Conservation (phyloP, 2,113 vertebrate species). For the Alethe castanea region DNA sequence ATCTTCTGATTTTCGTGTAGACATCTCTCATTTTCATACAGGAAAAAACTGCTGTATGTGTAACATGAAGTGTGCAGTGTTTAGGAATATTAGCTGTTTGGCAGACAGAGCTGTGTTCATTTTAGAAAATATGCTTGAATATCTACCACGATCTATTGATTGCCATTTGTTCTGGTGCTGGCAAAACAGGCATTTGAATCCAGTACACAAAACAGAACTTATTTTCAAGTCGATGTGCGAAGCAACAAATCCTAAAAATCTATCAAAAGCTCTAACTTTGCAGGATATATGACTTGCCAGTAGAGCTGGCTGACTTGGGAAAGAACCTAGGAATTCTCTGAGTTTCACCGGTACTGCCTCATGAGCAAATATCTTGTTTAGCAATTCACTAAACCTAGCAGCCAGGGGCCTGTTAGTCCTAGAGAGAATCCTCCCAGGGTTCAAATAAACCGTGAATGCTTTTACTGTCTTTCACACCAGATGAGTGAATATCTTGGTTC, state of each 20-base stretch:
- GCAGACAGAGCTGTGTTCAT: background rate
- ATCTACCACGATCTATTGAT: background rate
- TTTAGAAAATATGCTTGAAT: background rate
- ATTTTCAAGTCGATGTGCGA: background rate
- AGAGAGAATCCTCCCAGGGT: background rate
- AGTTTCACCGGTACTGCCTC: background rate
- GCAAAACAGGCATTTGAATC: background rate
- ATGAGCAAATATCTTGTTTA: background rate
- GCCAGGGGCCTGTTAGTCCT: background rate
- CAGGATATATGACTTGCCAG: background rate
- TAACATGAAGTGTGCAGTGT: background rate
- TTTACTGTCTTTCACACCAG: background rate
- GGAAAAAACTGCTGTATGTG: background rate
- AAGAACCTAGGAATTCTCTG: background rate
- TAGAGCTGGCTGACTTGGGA: background rate
- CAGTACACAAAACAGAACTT: background rate
- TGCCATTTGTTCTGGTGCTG: background rate
- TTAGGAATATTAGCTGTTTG: background rate
- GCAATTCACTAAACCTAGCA: background rate
- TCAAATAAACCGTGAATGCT: background rate
- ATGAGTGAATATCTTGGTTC: background rate
- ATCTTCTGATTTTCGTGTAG: background rate
- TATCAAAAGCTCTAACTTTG: background rate
- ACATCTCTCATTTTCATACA: background rate
- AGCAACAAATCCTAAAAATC: background rate